Evolutionary conservation across 92 coral and sea anemone genomes (phyloP), one percentile per base, ranked within the genome.

Genomic region (Zoanthus solanderi): DNA sequence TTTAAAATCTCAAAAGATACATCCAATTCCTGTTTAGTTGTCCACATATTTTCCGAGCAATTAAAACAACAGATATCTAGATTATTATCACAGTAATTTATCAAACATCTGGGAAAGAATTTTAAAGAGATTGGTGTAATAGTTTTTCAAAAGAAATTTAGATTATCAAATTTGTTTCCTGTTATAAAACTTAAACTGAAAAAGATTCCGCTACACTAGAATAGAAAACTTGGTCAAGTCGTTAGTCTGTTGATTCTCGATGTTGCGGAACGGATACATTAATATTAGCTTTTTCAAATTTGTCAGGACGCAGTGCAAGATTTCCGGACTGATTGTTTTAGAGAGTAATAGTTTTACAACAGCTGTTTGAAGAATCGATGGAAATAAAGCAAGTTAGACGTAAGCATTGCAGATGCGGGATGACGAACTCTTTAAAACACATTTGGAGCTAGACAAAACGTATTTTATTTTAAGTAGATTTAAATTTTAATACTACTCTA

Each of bases 51-150:
- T 69, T 30, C 32, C 1, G 42, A 9, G n/a, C 75, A 69, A 69
- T 77, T 16, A 77, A 31, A 77, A 77, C 68, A 53, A 11, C 17
- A 30, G 54, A 77, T 56, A 77, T 52, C 52, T 77, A 4, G 82
- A 77, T 77, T 52, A 30, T 53, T 16, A 14, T 30, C 18, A 30
- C 42, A 54, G 1, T 77, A 16, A 77, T 29, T 10, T 9, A 77
- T 47, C 23, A 4, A 31, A 17, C 61, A 50, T 45, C 54, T 74
- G 78, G 46, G 46, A 2, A 4, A 7, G 28, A 76, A 29, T 1
- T 4, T 73, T 50, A 63, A 63, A 63, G 30, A 1, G 18, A 63
- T n/a, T 30, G 61, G 15, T 0, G 52, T 6, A 69, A 31, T 31
- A 69, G 46, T 54, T 11, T 18, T 46, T 9, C 32, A 17, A 48